Base-by-base conservation (phyloP, 2,888 invertebrate species). In the Onchidella celtica region DNA sequence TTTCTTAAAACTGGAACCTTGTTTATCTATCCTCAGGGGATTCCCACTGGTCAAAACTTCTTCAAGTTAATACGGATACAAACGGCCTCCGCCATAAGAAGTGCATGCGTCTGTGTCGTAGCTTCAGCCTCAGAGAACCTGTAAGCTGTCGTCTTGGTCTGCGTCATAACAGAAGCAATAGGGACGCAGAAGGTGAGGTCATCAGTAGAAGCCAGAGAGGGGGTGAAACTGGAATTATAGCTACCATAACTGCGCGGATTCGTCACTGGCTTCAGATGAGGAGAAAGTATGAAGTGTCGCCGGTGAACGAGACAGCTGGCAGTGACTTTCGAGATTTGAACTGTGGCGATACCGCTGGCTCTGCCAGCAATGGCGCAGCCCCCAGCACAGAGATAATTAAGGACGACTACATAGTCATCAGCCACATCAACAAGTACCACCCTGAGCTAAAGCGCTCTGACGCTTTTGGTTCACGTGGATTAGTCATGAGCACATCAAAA, bases 1-100 rank as follows among this genome's bases (percentile, higher is more conserved):
- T n/a, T n/a, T n/a, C n/a, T n/a, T n/a, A n/a, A n/a, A n/a, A n/a
- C n/a, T n/a, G n/a, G n/a, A n/a, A n/a, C n/a, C n/a, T n/a, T n/a
- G n/a, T n/a, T n/a, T n/a, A n/a, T n/a, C n/a, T n/a, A n/a, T n/a
- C n/a, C n/a, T n/a, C 85, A 86, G 91, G 90, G 61, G 90, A 91
- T 55, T 88, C 88, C 21, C 89, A 90, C 79, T 90, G 91, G 89
- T 86, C 87, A 27, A 90, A 90, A 75, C 84, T 91, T 21, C 84
- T 91, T 34, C 90, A 90, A 79, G 90, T 90, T 27, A 91, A 90
- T 83, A 57, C 57, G 21, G 80, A 80, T 17, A 66, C 65, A 6
- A 68, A 24, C 57, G 73, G 73, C 24, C 40, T 66, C 36, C 40
- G 68, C 1, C 73, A 80, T 40, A 80, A 66, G 27, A 59, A 36